Conservation (phyloP, 2,113 vertebrate genomes). For the Python bivittatus region DNA sequence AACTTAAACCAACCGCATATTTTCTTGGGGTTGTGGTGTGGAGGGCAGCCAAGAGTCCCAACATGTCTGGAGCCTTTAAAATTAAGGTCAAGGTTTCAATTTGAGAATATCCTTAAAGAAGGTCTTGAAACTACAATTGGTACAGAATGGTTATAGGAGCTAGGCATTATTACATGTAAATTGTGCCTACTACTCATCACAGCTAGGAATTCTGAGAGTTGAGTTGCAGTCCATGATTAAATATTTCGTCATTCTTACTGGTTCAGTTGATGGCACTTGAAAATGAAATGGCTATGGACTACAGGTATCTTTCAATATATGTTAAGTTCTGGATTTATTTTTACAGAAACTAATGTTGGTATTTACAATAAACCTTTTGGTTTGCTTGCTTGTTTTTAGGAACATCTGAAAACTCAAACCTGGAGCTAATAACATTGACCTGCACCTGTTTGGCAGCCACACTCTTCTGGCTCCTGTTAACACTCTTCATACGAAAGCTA, state of each 20-base stretch:
- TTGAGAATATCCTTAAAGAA: neutral
- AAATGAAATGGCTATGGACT: conserved; percentile 39
- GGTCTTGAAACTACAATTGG: neutral
- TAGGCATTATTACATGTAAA: neutral
- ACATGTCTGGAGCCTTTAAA: neutral
- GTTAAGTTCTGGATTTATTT: conserved; percentile 3
- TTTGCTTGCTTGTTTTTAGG: conserved; percentile 72
- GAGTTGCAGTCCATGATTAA: neutral
- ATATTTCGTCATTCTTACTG: neutral
- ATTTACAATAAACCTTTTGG: neutral
- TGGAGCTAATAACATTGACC: conserved; percentile 88
- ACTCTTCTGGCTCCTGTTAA: conserved; percentile 91
- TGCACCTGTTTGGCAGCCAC: conserved; percentile 90
- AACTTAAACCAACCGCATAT: neutral
- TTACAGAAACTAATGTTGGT: neutral
- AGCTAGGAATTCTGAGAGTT: neutral
- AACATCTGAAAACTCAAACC: conserved; percentile 77
- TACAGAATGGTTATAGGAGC: neutral
- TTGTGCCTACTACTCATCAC: neutral
- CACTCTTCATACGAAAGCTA: conserved; percentile 90
- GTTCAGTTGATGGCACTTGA: conserved; percentile 28
- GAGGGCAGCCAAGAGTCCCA: neutral
- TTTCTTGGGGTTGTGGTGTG: neutral
- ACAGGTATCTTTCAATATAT: conserved; percentile 26
- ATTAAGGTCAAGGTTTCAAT: neutral